A percentile compares a stretch with the other conserved stretches of the same genome.
Evolutionary conservation across 1,140 invertebrate species (phyloP).

Genomic region (Sycophaga agraensis): DNA sequence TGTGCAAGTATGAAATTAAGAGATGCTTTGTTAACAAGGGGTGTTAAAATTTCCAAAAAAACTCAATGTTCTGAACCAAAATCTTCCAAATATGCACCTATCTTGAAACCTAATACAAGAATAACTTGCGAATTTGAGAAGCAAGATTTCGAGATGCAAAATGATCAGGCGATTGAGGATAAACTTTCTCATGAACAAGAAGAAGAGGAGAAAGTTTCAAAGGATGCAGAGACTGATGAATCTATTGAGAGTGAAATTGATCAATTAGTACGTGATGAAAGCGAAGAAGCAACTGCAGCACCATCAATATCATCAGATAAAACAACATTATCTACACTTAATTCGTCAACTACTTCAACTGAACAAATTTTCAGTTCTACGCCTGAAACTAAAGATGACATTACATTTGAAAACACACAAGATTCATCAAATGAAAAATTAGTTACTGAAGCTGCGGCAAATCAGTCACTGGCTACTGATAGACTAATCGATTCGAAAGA

Average conservation of each 20-base stretch:
- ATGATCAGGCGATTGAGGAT: slow-evolving; percentile 37
- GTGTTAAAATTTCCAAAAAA: slow-evolving; percentile 43
- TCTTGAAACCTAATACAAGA: slow-evolving; percentile 38
- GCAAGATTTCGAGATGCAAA: slow-evolving; percentile 48
- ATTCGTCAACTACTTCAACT: not conserved
- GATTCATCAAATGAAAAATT: not conserved
- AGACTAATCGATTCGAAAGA: slow-evolving; percentile 2
- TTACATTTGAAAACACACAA: slow-evolving; percentile 14
- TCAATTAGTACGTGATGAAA: not conserved
- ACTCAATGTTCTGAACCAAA: slow-evolving; percentile 38
- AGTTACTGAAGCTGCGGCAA: not conserved
- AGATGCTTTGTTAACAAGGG: slow-evolving; percentile 38
- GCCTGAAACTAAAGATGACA: not conserved
- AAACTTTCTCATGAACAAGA: no score
- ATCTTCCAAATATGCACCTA: slow-evolving; percentile 34
- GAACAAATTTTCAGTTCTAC: not conserved
- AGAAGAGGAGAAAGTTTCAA: not conserved
- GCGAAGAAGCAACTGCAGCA: not conserved
- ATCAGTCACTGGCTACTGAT: not conserved
- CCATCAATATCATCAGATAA: not conserved
- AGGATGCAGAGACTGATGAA: slow-evolving; percentile 19
- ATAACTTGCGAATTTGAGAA: slow-evolving; percentile 42
- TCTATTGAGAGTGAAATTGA: slow-evolving; percentile 26
- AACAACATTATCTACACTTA: not conserved
- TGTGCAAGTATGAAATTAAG: slow-evolving; percentile 43